A percentile compares a stretch with the other conserved stretches of the same genome.
Conservation (phyloP, 2,797 vertebrate genomes). For the Cryptoblepharus egeriae region DNA sequence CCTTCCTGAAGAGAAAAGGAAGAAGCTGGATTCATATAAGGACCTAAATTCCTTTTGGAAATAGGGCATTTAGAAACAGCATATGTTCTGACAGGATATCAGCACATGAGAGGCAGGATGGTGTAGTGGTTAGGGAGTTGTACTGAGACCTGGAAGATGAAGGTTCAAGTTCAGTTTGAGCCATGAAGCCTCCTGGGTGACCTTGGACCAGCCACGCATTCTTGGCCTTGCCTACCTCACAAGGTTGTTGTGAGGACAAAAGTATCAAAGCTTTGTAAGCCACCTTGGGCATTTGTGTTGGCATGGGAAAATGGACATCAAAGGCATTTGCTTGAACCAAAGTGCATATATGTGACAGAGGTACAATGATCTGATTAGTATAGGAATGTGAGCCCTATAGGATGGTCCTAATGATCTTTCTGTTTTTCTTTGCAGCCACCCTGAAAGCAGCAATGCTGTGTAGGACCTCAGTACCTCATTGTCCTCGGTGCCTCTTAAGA, state of each 20-base stretch:
- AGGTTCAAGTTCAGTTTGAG: too few species aligned
- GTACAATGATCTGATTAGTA: background rate
- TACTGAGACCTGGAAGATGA: too few species aligned
- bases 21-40: background rate
- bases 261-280: too few species aligned
- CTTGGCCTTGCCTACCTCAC: too few species aligned
- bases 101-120: too few species aligned
- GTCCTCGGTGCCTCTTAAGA: slow-evolving; percentile 18
- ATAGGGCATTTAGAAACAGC: background rate
- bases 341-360: background rate
- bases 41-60: background rate
- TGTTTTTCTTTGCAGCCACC: slow-evolving; percentile 26
- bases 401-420: slow-evolving; percentile 11
- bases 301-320: too few species aligned
- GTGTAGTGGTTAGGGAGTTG: too few species aligned
- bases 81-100: too few species aligned
- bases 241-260: too few species aligned
- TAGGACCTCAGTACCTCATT: slow-evolving; percentile 48
- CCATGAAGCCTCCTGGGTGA: too few species aligned
- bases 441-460: slow-evolving; percentile 22
- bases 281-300: too few species aligned
- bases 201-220: too few species aligned
- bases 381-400: background rate
- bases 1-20: background rate
- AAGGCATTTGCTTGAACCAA: background rate